Conservation (phyloP, 1,140 invertebrate genomes). For the Aphaenogaster rudis region DNA sequence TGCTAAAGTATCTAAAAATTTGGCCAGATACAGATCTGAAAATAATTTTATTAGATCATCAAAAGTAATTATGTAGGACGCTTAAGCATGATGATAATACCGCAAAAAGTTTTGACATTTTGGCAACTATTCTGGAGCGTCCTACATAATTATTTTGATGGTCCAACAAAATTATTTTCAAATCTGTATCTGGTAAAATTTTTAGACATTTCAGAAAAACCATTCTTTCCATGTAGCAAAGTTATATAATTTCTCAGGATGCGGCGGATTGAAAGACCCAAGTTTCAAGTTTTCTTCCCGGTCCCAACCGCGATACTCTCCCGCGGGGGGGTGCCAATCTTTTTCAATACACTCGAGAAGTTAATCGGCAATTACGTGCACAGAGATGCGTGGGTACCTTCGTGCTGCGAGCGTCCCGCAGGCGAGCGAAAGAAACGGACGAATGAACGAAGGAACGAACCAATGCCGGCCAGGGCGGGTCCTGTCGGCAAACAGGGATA, state of each 20-base stretch:
- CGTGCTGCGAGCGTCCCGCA: slow-evolving; percentile 15
- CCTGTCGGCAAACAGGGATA: slow-evolving; percentile 74
- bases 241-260: not conserved
- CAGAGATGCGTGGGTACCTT: slow-evolving; percentile 22
- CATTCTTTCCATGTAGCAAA: not conserved
- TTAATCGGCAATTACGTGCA: slow-evolving; percentile 61
- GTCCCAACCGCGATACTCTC: not conserved
- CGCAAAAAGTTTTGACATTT: too few relatives aligned
- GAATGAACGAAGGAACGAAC: not conserved
- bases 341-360: slow-evolving; percentile 12
- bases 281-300: not conserved
- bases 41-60: too few relatives aligned
- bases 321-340: not conserved
- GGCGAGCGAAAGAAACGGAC: slow-evolving; percentile 6
- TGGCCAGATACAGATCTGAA: too few relatives aligned
- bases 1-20: too few relatives aligned
- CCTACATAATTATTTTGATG: too few relatives aligned
- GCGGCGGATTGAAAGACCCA: not conserved
- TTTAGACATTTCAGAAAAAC: too few relatives aligned
- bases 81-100: too few relatives aligned
- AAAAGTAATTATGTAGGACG: too few relatives aligned
- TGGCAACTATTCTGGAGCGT: too few relatives aligned
- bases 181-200: too few relatives aligned
- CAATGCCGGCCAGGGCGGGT: slow-evolving; percentile 26
- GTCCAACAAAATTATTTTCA: too few relatives aligned